Percentiles rank a stretch among this genome's conserved stretches.
phyloP scores from a whole-genome alignment of 1,140 invertebrate species.

The Aphis gossypii region DNA sequence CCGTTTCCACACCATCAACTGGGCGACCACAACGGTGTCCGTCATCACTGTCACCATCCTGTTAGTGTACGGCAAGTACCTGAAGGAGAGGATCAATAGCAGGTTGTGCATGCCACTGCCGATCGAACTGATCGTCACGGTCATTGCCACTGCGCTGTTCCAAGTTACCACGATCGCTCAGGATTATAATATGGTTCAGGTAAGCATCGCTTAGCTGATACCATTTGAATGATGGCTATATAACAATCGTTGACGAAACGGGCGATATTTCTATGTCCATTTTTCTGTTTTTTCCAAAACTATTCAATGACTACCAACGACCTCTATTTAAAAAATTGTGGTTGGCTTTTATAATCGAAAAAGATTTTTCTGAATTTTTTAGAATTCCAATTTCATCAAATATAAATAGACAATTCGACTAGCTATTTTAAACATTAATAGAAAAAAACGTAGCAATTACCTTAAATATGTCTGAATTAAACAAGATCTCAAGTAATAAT shows the following conservation, averaged over 20 bases:
- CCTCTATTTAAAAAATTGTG: no score
- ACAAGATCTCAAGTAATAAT: no score
- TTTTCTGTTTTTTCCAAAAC: not conserved
- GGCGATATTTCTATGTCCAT: no score
- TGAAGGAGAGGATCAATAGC: slow-evolving; percentile 69
- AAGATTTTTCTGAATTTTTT: no score
- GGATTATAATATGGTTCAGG: slow-evolving; percentile 52
- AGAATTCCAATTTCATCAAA: not conserved
- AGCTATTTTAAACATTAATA: no score
- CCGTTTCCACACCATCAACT: slow-evolving; percentile 23
- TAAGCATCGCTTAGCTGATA: not conserved
- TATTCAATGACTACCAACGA: no score
- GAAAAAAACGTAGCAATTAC: no score
- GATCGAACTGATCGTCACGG: slow-evolving; percentile 82
- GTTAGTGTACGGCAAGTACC: slow-evolving; percentile 12
- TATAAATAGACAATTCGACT: no score
- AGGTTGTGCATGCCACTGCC: slow-evolving; percentile 69
- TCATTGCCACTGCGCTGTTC: slow-evolving; percentile 78
- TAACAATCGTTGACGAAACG: not conserved
- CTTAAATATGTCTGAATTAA: no score
- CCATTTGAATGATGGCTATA: not conserved
- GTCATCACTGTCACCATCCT: not conserved
- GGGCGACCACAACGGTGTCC: not conserved
- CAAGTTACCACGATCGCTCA: slow-evolving; percentile 54
- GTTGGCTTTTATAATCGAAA: no score